Percentiles rank a stretch among this genome's conserved stretches.
These are phyloP conservation scores for Odontomyia ornata DNA, from an alignment of 2,888 invertebrate species.

Conservation along the genomic window DNA sequence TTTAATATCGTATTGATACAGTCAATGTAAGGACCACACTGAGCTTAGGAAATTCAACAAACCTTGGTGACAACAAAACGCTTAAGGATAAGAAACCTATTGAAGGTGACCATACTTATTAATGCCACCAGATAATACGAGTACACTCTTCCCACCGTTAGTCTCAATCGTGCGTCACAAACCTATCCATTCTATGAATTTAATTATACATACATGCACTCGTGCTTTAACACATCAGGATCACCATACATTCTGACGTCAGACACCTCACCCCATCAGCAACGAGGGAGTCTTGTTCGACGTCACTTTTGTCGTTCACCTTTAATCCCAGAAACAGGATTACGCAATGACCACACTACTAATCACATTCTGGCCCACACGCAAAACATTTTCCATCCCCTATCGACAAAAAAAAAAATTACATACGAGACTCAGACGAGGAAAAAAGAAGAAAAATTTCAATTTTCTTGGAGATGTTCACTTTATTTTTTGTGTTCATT, in stretches of 20 bases:
- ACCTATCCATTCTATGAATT: background rate
- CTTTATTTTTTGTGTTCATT: slow-evolving; percentile 41
- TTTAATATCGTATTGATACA: background rate
- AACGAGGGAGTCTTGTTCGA: too few relatives aligned
- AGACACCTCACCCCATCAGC: too few relatives aligned
- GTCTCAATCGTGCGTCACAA: too few relatives aligned
- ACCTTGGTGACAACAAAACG: background rate
- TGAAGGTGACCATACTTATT: too few relatives aligned
- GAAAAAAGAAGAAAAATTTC: slow-evolving; percentile 13
- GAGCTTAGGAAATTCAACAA: background rate
- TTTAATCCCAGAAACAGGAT: slow-evolving; percentile 17
- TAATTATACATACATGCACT: background rate
- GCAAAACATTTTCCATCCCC: background rate
- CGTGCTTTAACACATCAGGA: too few relatives aligned
- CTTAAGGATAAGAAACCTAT: too few relatives aligned
- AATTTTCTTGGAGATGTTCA: slow-evolving; percentile 41
- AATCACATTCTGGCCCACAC: slow-evolving; percentile 23
- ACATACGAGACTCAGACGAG: background rate
- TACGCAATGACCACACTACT: slow-evolving; percentile 32
- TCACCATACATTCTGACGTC: too few relatives aligned
- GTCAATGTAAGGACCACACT: background rate
- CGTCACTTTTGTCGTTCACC: background rate
- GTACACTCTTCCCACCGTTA: too few relatives aligned
- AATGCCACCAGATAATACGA: too few relatives aligned
- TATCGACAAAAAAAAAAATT: background rate